A percentile compares a stretch with the other conserved stretches of the same genome.
Conservation (phyloP, 2,888 invertebrate genomes). For the Notodonta dromedarius region DNA sequence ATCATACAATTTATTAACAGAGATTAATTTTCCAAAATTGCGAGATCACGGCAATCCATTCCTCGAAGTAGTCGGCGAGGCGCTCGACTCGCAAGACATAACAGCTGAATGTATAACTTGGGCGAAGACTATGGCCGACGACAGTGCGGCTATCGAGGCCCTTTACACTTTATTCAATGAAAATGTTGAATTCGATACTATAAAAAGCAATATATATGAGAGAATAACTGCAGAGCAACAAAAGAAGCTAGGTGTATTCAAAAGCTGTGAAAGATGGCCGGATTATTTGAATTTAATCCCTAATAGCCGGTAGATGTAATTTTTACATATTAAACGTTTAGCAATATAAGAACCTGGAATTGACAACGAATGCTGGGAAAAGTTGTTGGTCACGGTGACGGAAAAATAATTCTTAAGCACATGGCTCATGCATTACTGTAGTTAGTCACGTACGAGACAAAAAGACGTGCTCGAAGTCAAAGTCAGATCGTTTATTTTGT, state of each 20-base stretch:
- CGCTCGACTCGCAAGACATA: conserved; percentile 14
- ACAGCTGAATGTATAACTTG: conserved; percentile 10
- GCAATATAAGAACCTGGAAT: not conserved
- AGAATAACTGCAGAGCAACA: not conserved
- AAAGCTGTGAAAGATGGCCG: not conserved
- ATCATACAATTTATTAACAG: conserved; percentile 7
- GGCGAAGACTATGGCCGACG: conserved; percentile 13
- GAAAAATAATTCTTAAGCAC: too few relatives aligned
- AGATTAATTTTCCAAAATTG: conserved; percentile 14
- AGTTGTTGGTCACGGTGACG: not conserved
- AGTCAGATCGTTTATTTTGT: too few relatives aligned
- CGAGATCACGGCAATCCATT: conserved; percentile 22
- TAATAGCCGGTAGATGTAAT: not conserved
- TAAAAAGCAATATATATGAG: not conserved
- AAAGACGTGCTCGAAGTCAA: too few relatives aligned
- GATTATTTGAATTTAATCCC: conserved; percentile 3
- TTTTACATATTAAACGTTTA: not conserved
- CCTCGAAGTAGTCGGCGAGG: conserved; percentile 15
- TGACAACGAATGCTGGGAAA: not conserved
- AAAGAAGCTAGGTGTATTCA: not conserved
- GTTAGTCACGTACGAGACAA: too few relatives aligned
- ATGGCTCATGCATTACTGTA: too few relatives aligned
- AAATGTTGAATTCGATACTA: conserved; percentile 4
- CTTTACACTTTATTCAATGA: conserved; percentile 11
- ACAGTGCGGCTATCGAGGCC: conserved; percentile 10